Evolutionary conservation across 2,113 vertebrate species (phyloP).

Genomic region (Falco punctatus): DNA sequence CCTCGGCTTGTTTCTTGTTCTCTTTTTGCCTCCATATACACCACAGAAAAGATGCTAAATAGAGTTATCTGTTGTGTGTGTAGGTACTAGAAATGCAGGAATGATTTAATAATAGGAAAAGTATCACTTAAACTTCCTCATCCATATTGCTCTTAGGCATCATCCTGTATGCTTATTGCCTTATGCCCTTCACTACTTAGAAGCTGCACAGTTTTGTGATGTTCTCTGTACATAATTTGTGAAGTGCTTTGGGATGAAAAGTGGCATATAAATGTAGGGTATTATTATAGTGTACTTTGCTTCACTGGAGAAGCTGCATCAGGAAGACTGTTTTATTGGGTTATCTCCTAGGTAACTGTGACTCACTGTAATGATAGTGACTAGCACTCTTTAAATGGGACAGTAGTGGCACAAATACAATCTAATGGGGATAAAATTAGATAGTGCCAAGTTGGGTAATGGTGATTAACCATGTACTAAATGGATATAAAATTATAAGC

Average conservation of each 20-base stretch:
- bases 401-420: neutral
- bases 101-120: neutral
- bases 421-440: slow-evolving; percentile 1
- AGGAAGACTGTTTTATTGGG: slow-evolving; percentile 17
- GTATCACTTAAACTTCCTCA: neutral
- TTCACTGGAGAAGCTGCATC: slow-evolving; percentile 5
- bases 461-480: slow-evolving; percentile 6
- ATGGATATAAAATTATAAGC: slow-evolving; percentile 6
- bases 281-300: neutral
- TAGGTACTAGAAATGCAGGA: neutral
- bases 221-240: neutral
- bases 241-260: slow-evolving; percentile 12
- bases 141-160: neutral
- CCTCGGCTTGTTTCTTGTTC: neutral
- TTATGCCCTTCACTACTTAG: neutral
- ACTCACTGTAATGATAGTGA: slow-evolving; percentile 8
- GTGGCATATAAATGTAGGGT: neutral
- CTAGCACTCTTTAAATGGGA: slow-evolving; percentile 25
- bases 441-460: neutral
- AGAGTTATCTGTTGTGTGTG: neutral
- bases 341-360: slow-evolving; percentile 52
- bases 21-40: neutral
- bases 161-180: neutral
- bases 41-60: neutral
- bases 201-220: neutral